These are phyloP conservation scores for Palythoa caribaeorum DNA, from an alignment of 92 coral and sea anemone species.

Conservation along the genomic window DNA sequence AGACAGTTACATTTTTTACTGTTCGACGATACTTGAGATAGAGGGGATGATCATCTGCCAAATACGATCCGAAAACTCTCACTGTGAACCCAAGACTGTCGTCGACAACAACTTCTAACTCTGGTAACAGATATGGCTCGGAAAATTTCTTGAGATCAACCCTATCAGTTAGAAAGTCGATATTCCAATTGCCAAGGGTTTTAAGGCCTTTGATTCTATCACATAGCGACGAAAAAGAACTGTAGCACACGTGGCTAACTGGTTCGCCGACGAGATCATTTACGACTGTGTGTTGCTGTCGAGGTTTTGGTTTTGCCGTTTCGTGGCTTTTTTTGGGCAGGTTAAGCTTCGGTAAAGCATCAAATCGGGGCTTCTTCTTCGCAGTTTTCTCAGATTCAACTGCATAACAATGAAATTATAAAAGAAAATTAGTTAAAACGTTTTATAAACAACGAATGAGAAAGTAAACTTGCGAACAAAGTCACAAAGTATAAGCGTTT, in stretches of 20 bases:
- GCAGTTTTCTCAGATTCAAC: background rate
- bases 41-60: slow-evolving; percentile 66
- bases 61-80: slow-evolving; percentile 62
- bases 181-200: slow-evolving; percentile 62
- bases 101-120: slow-evolving; percentile 60
- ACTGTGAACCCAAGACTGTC: slow-evolving; percentile 70
- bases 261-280: background rate
- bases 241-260: background rate
- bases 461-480: too few relatives aligned
- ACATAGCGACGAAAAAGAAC: background rate
- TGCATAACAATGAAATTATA: too few relatives aligned
- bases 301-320: background rate
- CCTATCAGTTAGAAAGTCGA: slow-evolving; percentile 7
- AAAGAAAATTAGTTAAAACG: too few relatives aligned
- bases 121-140: slow-evolving; percentile 61
- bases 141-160: slow-evolving; percentile 45
- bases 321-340: background rate
- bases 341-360: background rate
- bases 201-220: slow-evolving; percentile 1
- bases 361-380: background rate
- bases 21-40: slow-evolving; percentile 52
- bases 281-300: background rate
- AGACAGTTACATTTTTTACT: slow-evolving; percentile 51
- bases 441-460: too few relatives aligned
- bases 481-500: too few relatives aligned